Conservation (phyloP, 1,140 invertebrate species). For the Pachyrhynchus sulphureomaculatus region DNA sequence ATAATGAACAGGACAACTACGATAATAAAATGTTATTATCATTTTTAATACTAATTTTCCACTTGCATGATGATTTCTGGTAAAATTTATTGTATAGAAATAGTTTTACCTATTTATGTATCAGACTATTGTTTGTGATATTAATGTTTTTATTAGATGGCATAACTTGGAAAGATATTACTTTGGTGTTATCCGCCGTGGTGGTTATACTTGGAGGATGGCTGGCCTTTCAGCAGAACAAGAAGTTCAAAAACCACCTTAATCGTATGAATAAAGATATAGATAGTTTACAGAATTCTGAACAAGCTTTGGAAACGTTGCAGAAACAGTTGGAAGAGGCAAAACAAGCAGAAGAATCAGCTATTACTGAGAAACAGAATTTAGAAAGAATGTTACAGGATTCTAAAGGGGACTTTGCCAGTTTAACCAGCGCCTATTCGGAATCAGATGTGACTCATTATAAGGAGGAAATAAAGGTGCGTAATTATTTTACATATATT, state of each 20-base stretch:
- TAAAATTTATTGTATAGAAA: no score
- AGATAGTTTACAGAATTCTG: conserved; percentile 87
- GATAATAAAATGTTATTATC: conserved; percentile 7
- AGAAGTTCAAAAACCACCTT: conserved; percentile 80
- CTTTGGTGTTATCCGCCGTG: conserved; percentile 78
- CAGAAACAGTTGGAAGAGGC: conserved; percentile 69
- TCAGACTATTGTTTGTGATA: not conserved
- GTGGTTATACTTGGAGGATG: conserved; percentile 85
- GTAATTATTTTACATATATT: not conserved
- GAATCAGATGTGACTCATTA: conserved; percentile 79
- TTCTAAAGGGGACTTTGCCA: conserved; percentile 58
- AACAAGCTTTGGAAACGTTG: conserved; percentile 80
- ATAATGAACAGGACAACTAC: not conserved
- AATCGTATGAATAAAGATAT: conserved; percentile 90
- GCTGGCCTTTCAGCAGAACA: conserved; percentile 87
- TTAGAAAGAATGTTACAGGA: conserved; percentile 76
- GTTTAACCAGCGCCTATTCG: conserved; percentile 71
- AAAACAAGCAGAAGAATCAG: conserved; percentile 68
- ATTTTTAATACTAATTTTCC: no score
- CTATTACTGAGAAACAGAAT: conserved; percentile 77
- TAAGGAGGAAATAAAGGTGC: conserved; percentile 79
- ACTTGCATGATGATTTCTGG: no score
- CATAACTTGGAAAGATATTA: conserved; percentile 82
- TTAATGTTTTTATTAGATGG: conserved; percentile 58
- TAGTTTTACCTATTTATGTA: no score